Base-by-base conservation (phyloP, 2,113 vertebrate genomes). In the Seriola rivoliana region DNA sequence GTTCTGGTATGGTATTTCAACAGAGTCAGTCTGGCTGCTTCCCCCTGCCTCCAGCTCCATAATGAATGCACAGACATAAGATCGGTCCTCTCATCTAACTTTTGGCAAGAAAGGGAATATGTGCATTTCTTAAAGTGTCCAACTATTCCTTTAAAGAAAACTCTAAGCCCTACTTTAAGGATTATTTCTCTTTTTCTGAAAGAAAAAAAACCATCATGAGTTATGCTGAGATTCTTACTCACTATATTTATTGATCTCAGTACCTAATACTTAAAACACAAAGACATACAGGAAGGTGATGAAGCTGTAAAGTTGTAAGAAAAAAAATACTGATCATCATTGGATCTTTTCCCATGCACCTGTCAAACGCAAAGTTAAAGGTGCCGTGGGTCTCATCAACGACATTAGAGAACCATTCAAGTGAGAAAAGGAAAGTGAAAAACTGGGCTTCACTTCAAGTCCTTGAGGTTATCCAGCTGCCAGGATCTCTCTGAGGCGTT, bases 401-500 rank as follows among this genome's bases (percentile, higher is more conserved):
- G 17, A 48, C 46, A 48, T 17, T 2, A 6, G 17, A 46, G 4
- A 46, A 46, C 3, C 19, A 32, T 29, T 73, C 1, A 50, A 66
- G n/a, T 59, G 16, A 72, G 29, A 29, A 4, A 54, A 54, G n/a
- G n/a, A 34, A 52, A 50, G 12, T n/a, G 16, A 74, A 68, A n/a
- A 50, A 32, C 19, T 25, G 13, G 52, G 52, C 48, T 59, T 44
- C 23, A 38, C 42, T 60, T 65, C 38, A 58, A 70, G 46, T 64
- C 50, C 48, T 74, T 1, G 16, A n/a, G 21, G 54, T 38, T 71
- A 29, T 42, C 65, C 19, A 62, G 46, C 36, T 55, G 8, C 25
- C 52, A 48, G 44, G 32, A 1, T 70, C 50, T 71, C 65, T 44
- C 63, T 8, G 60, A 46, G 38, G 68, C 46, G 48, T 66, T 48